These are phyloP conservation scores for Colistium nudipinnis DNA, from an alignment of 2,113 vertebrate species.

Conservation along the genomic window DNA sequence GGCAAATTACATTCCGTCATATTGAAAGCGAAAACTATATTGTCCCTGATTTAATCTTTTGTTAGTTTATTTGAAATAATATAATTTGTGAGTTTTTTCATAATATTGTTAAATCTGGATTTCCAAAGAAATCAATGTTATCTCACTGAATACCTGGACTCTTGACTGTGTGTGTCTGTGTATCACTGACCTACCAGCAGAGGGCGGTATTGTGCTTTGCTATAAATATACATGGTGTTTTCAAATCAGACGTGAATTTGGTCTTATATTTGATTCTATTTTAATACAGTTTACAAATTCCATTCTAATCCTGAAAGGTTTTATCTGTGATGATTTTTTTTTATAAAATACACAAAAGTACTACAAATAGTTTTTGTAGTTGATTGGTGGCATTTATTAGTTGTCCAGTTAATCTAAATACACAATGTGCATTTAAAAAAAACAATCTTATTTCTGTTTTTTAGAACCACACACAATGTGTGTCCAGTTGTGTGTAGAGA, in stretches of 20 bases:
- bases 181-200: slow-evolving; percentile 27
- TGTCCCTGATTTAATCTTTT: slow-evolving; percentile 5
- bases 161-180: background rate
- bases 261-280: background rate
- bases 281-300: background rate
- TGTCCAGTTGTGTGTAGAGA: background rate
- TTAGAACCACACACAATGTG: background rate
- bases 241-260: background rate
- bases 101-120: background rate
- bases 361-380: background rate
- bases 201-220: slow-evolving; percentile 12
- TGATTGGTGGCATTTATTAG: background rate
- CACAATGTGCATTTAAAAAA: background rate
- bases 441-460: background rate
- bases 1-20: slow-evolving; percentile 11
- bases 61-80: slow-evolving; percentile 27
- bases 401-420: background rate
- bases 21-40: too few species aligned
- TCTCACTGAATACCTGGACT: background rate
- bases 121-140: background rate
- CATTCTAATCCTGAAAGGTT: background rate
- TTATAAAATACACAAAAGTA: too few species aligned
- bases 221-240: background rate
- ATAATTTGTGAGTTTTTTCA: slow-evolving; percentile 14
- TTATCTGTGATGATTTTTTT: background rate